Base-by-base conservation (phyloP, 2,888 invertebrate species). In the Onchidella celtica region DNA sequence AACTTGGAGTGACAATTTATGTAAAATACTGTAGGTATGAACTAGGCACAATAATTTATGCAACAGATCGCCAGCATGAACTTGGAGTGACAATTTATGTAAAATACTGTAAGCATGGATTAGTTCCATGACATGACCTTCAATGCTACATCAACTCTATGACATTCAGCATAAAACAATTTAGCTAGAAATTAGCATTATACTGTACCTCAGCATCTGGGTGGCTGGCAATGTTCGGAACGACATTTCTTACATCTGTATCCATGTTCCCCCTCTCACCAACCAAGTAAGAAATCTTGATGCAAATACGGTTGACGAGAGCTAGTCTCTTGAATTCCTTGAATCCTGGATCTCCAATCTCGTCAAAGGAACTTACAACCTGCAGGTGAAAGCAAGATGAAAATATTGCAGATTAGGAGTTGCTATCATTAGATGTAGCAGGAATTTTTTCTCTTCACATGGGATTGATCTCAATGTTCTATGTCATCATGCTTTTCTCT, bases 321-420 rank as follows among this genome's bases (percentile, higher is more conserved):
- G 92, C 92, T 0, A 91, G 84, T n/a, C 89, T 83, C 57, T 87
- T 81, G 77, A 92, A 92, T 75, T 91, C 91, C 17, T 87, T 81
- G n/a, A 86, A 81, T 3, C 89, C 90, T 57, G 84, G 84, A 24
- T 87, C 85, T 1, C 91, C 92, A 27, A 91, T 86, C 3, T 86
- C 88, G 47, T 90, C 88, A 78, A 88, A 89, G 9, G 91, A 89
- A 47, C 85, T 88, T 17, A 91, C 86, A 1, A 94, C 88, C 83
- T 93, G 93, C 11, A 93, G 90, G 17, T 29, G 32, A 34, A 57
- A 57, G 17, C 32, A 32, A 11, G 11, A n/a, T 66, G 4, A 4
- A 66, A 32, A 34, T 17, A n/a, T 24, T 17, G 9, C 9, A 24
- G n/a, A 63, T 9, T n/a, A 24, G 17, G 17, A 63, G 27, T 11